phyloP scores from a whole-genome alignment of 2,888 invertebrate genomes.

The Cybosia mesomella region DNA sequence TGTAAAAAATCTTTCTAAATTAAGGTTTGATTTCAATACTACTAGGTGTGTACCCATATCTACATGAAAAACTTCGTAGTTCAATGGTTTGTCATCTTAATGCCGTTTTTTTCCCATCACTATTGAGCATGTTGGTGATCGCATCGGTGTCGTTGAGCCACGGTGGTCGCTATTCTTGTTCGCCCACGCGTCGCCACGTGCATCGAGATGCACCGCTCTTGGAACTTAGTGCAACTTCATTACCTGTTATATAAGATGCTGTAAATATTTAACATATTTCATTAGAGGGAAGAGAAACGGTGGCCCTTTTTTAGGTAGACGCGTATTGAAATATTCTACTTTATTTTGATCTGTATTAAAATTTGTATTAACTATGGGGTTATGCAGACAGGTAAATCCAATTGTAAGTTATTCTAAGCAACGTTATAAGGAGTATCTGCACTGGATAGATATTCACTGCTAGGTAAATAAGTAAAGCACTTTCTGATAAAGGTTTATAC shows the following conservation, averaged over 20 bases:
- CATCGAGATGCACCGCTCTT: constrained; percentile 59
- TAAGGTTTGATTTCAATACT: background rate
- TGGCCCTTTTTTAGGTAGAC: background rate
- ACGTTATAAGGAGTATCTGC: too few species aligned
- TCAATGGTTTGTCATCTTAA: constrained; percentile 7
- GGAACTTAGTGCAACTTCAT: constrained; percentile 43
- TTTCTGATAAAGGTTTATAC: too few species aligned
- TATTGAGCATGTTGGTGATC: constrained; percentile 39
- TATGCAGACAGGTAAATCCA: background rate
- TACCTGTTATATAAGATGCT: constrained; percentile 31
- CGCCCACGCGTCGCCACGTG: constrained; percentile 76
- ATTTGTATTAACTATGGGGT: background rate
- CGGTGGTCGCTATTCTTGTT: constrained; percentile 60
- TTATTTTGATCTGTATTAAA: background rate
- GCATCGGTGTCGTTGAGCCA: constrained; percentile 25
- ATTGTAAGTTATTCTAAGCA: background rate
- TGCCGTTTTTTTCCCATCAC: constrained; percentile 14
- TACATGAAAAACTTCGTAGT: background rate
- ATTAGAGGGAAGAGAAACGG: background rate
- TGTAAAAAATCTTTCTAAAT: background rate
- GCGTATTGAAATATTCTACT: background rate
- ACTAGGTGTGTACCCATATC: background rate
- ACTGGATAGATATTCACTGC: too few species aligned
- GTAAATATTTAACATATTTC: constrained; percentile 8
- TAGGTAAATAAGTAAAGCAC: too few species aligned